Conservation (phyloP, 37 sponge, comb jelly and placozoan genomes). For the Axinella damicornis region DNA sequence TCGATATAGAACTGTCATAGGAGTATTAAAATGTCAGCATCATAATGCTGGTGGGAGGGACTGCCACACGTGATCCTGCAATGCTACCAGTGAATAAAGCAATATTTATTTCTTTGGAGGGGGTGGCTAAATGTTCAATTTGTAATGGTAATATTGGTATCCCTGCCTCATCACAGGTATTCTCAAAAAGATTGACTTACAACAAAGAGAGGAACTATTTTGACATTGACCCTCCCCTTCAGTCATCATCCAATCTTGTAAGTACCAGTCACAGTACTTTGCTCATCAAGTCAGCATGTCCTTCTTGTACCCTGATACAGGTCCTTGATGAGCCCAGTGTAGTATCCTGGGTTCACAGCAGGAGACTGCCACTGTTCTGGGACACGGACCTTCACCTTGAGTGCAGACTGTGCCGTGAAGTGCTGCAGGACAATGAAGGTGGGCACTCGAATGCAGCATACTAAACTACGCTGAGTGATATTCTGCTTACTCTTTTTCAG, state of each 20-base stretch:
- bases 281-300: too few relatives aligned
- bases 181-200: constrained; percentile 52
- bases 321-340: background rate
- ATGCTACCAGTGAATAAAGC: too few relatives aligned
- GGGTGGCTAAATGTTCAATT: too few relatives aligned
- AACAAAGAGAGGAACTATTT: background rate
- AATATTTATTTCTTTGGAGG: too few relatives aligned
- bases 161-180: constrained; percentile 45
- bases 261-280: constrained; percentile 26
- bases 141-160: too few relatives aligned
- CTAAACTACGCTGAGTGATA: background rate
- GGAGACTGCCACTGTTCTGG: constrained; percentile 72
- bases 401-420: constrained; percentile 34
- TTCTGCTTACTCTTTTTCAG: background rate
- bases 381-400: constrained; percentile 49
- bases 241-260: constrained; percentile 18
- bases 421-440: constrained; percentile 24
- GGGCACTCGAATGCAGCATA: background rate
- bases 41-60: too few relatives aligned
- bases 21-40: too few relatives aligned
- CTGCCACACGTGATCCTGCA: too few relatives aligned
- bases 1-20: too few relatives aligned
- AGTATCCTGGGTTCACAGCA: constrained; percentile 55
- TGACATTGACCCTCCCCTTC: constrained; percentile 7
- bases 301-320: too few relatives aligned